Conservation (phyloP, 2,888 invertebrate species). For the Eupithecia abbreviata region DNA sequence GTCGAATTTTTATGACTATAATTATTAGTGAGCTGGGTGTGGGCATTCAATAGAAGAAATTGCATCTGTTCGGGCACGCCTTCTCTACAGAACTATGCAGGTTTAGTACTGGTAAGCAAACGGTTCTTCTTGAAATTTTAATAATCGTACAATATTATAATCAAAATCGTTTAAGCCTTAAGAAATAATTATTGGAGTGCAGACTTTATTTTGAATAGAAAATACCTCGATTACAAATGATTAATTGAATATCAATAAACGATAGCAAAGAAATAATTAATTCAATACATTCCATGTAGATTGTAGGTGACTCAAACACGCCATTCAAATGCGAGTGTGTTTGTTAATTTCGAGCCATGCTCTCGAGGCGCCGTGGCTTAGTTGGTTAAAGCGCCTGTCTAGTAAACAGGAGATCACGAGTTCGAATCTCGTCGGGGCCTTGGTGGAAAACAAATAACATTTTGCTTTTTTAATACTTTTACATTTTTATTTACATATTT, state of each 20-base stretch:
- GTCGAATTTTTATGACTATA: neutral
- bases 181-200: neutral
- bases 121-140: neutral
- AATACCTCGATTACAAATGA: neutral
- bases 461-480: conserved; percentile 26
- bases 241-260: neutral
- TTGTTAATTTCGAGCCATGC: conserved; percentile 32
- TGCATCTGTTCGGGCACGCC: conserved; percentile 20
- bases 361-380: conserved; percentile 76
- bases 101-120: neutral
- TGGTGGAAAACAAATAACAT: conserved; percentile 11
- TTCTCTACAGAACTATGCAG: neutral
- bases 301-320: neutral
- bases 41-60: neutral
- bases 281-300: neutral
- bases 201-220: neutral
- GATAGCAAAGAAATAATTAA: neutral
- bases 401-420: conserved; percentile 82
- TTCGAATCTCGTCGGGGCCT: conserved; percentile 82
- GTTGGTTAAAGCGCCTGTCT: conserved; percentile 83
- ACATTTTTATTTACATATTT: neutral
- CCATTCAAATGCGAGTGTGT: neutral
- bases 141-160: neutral
- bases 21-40: neutral
- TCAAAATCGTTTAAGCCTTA: neutral